Conservation (phyloP, 2,888 invertebrate genomes). For the Mystacides longicornis region DNA sequence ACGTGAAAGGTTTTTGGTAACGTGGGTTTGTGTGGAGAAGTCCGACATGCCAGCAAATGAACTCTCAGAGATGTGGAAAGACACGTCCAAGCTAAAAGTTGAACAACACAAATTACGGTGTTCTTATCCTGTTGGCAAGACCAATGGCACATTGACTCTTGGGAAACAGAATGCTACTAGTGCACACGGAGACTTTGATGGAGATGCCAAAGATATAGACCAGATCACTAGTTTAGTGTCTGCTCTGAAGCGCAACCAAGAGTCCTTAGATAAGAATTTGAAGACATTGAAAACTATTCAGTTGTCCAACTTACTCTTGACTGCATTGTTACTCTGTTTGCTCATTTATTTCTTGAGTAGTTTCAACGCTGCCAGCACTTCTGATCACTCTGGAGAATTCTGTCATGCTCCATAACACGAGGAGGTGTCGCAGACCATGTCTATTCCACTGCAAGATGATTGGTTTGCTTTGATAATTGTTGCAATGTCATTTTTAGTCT, state of each 20-base stretch:
- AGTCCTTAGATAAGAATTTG: constrained; percentile 15
- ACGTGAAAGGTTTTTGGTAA: constrained; percentile 82
- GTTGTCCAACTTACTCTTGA: constrained; percentile 15
- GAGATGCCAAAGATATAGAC: constrained; percentile 6
- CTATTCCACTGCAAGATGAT: not conserved
- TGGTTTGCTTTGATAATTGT: constrained; percentile 7
- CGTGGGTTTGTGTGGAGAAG: constrained; percentile 65
- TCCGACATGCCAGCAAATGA: constrained; percentile 52
- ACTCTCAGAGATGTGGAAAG: constrained; percentile 68
- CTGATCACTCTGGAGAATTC: constrained; percentile 13
- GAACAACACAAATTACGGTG: constrained; percentile 70
- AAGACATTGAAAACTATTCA: constrained; percentile 20
- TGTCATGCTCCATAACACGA: not conserved
- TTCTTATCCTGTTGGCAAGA: constrained; percentile 42
- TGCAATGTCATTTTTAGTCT: constrained; percentile 1
- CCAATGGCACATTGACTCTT: not conserved
- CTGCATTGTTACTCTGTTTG: constrained; percentile 17
- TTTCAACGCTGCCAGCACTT: constrained; percentile 6
- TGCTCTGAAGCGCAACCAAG: constrained; percentile 11
- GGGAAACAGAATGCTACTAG: not conserved
- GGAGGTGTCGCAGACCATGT: not conserved
- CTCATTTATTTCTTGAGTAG: constrained; percentile 18
- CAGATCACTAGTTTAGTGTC: constrained; percentile 10
- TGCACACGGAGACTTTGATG: not conserved
- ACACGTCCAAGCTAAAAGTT: constrained; percentile 47